These are phyloP conservation scores for Nycticebus coucang DNA, from an alignment of 2,113 vertebrate genomes.

Conservation along the genomic window DNA sequence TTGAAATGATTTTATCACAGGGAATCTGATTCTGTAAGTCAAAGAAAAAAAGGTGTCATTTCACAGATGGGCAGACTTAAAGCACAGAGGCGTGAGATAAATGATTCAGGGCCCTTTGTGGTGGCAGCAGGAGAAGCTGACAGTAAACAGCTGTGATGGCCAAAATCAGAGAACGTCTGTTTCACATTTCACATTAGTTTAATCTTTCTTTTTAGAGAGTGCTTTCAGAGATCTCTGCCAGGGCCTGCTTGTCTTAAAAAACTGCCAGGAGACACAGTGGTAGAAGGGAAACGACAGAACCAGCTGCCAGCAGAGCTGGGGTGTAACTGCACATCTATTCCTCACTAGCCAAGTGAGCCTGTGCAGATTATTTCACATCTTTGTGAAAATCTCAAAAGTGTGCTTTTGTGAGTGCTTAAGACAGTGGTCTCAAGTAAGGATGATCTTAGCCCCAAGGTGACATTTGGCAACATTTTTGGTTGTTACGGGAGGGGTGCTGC, in stretches of 20 bases:
- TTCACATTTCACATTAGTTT: conserved; percentile 32
- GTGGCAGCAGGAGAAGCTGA: background rate
- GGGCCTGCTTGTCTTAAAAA: background rate
- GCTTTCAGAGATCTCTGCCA: conserved; percentile 43
- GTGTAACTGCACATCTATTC: background rate
- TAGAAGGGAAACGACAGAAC: background rate
- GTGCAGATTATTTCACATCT: background rate
- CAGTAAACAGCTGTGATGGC: background rate
- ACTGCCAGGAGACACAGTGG: background rate
- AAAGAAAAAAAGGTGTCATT: conserved; percentile 1
- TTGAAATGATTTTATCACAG: conserved; percentile 4
- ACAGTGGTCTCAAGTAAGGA: background rate
- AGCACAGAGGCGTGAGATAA: background rate
- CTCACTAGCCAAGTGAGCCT: background rate
- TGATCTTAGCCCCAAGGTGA: no score
- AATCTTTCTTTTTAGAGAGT: conserved; percentile 12
- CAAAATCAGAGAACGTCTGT: background rate
- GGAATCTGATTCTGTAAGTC: background rate
- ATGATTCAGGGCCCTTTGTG: background rate
- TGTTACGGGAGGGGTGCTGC: background rate
- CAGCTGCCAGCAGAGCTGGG: background rate
- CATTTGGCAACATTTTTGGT: background rate
- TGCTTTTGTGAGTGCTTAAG: background rate
- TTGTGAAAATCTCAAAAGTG: background rate
- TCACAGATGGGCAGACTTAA: background rate